A percentile compares a stretch with the other conserved stretches of the same genome.
These are phyloP conservation scores for Hystrix brachyura DNA, from an alignment of 2,113 vertebrate species.

Conservation along the genomic window DNA sequence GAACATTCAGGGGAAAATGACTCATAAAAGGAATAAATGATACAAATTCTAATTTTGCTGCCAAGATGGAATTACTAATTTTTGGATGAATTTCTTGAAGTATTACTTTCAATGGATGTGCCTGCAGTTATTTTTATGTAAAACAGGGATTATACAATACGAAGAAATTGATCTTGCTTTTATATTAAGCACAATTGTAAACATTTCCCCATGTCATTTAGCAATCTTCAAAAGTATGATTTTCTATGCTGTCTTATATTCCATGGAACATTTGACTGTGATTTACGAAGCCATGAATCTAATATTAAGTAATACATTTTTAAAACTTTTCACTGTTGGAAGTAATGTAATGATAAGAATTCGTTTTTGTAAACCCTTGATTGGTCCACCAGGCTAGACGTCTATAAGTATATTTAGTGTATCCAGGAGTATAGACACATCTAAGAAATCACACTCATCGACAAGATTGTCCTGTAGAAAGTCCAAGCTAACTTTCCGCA, in stretches of 20 bases:
- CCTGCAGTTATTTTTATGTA: background rate
- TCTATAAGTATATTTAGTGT: background rate
- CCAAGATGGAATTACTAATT: background rate
- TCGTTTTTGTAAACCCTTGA: background rate
- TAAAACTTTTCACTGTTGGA: background rate
- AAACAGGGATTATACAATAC: background rate
- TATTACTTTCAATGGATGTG: background rate
- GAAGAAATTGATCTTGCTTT: background rate
- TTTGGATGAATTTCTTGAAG: background rate
- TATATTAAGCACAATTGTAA: too few species aligned
- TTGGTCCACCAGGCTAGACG: background rate
- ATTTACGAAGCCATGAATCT: background rate
- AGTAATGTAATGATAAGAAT: background rate
- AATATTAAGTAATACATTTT: background rate
- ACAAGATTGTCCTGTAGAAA: background rate
- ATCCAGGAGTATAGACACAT: background rate
- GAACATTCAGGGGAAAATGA: background rate
- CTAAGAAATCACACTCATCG: background rate
- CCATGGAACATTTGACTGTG: background rate
- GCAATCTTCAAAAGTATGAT: background rate
- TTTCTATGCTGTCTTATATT: background rate
- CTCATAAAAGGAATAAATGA: background rate
- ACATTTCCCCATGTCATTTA: background rate
- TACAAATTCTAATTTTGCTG: background rate
- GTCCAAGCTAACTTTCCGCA: rapidly evolving